Evolutionary conservation across 1,140 invertebrate species (phyloP).

Genomic region (Anoplophora glabripennis): DNA sequence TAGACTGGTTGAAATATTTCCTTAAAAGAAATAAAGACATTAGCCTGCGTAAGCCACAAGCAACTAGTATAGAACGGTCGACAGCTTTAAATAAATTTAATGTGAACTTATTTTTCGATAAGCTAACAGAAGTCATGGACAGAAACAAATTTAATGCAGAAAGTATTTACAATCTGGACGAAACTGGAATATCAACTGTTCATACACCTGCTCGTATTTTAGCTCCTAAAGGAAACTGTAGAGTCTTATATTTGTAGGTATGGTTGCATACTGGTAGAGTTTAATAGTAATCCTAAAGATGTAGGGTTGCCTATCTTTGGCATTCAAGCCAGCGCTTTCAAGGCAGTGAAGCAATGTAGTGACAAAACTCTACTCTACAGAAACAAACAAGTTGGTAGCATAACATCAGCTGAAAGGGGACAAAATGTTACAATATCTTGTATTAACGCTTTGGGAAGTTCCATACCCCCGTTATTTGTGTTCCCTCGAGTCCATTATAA

Average conservation of each 20-base stretch:
- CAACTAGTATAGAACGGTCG: slow-evolving; percentile 4
- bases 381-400: slow-evolving; percentile 47
- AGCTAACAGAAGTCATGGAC: slow-evolving; percentile 14
- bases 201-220: neutral
- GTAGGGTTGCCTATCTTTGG: too few relatives aligned
- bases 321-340: too few relatives aligned
- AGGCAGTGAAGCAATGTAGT: too few relatives aligned
- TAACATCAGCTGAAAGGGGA: slow-evolving; percentile 51
- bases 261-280: too few relatives aligned
- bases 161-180: slow-evolving; percentile 18
- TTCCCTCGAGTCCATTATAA: slow-evolving; percentile 33
- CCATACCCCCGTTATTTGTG: slow-evolving; percentile 39
- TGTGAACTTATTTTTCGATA: slow-evolving; percentile 21
- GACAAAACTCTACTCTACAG: too few relatives aligned
- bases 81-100: slow-evolving; percentile 12
- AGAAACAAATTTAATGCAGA: neutral
- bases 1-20: slow-evolving; percentile 32
- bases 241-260: too few relatives aligned
- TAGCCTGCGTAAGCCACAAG: neutral
- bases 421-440: slow-evolving; percentile 29
- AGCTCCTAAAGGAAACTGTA: slow-evolving; percentile 4
- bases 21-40: slow-evolving; percentile 29
- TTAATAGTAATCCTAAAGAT: too few relatives aligned
- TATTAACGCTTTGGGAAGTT: slow-evolving; percentile 35
- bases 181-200: neutral